phyloP scores from a whole-genome alignment of 2,797 vertebrate genomes.

The Zenarchopterus dispar region DNA sequence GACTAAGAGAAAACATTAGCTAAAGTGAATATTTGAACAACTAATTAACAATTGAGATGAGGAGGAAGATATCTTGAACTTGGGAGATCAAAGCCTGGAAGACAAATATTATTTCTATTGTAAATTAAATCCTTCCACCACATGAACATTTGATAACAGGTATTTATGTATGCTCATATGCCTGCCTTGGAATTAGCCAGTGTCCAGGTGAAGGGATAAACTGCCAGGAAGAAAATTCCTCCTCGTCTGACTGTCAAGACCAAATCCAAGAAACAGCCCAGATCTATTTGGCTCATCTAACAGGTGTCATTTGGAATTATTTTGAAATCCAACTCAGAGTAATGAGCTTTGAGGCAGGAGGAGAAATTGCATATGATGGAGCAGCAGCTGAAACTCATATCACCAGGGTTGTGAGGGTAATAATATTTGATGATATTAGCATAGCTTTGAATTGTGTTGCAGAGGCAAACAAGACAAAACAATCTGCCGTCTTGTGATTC shows the following conservation, averaged over 20 bases:
- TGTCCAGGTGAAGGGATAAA: constrained; percentile 61
- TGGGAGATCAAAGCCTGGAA: constrained; percentile 27
- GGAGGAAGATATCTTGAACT: constrained; percentile 1
- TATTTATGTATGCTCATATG: constrained; percentile 27
- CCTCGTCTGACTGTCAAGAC: constrained; percentile 9
- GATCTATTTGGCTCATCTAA: constrained; percentile 59
- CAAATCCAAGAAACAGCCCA: constrained; percentile 45
- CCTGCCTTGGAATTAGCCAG: constrained; percentile 37
- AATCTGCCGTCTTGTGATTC: constrained; percentile 20
- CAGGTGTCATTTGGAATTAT: constrained; percentile 57
- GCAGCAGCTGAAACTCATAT: constrained; percentile 32
- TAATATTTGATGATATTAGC: constrained; percentile 54
- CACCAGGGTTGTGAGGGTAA: constrained; percentile 46
- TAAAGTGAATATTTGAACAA: constrained; percentile 33
- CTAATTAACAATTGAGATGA: constrained; percentile 25
- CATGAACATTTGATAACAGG: constrained; percentile 20
- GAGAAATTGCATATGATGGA: constrained; percentile 32
- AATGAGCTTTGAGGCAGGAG: constrained; percentile 35
- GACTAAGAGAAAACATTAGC: constrained; percentile 8
- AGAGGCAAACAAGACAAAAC: constrained; percentile 11
- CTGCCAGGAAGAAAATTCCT: constrained; percentile 29
- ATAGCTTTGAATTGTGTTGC: constrained; percentile 26
- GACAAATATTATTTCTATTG: constrained; percentile 8
- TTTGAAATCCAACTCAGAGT: constrained; percentile 54
- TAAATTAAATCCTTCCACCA: constrained; percentile 21